phyloP scores from a whole-genome alignment of 2,888 invertebrate genomes.

The Pemphredon lugubris region DNA sequence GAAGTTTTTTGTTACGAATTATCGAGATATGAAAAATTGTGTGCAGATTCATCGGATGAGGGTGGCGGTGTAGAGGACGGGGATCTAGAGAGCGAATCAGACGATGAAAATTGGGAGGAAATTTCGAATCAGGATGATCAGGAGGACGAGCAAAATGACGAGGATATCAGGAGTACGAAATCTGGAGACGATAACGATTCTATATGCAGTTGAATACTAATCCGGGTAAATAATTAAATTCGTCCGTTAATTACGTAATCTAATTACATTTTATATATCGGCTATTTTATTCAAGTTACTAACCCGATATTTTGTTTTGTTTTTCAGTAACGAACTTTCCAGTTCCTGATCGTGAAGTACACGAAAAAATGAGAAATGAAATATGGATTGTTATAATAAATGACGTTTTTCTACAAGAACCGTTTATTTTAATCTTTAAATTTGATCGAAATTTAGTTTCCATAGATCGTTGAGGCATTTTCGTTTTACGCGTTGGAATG shows the following conservation, averaged over 20 bases:
- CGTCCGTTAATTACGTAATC: neutral
- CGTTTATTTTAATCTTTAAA: slow-evolving; percentile 18
- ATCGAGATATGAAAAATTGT: neutral
- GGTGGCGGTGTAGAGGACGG: slow-evolving; percentile 73
- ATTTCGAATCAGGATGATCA: slow-evolving; percentile 74
- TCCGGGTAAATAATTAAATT: slow-evolving; percentile 19
- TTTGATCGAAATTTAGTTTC: no score
- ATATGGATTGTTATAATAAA: slow-evolving; percentile 39
- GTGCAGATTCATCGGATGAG: slow-evolving; percentile 77
- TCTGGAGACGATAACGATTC: slow-evolving; percentile 49
- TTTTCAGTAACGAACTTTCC: slow-evolving; percentile 28
- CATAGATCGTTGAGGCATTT: neutral
- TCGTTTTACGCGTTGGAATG: neutral
- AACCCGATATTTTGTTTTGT: slow-evolving; percentile 7
- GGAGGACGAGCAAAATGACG: slow-evolving; percentile 56
- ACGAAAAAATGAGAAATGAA: slow-evolving; percentile 12
- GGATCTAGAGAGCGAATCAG: slow-evolving; percentile 75
- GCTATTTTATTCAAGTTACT: neutral
- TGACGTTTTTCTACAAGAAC: slow-evolving; percentile 36
- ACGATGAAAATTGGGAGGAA: slow-evolving; percentile 78
- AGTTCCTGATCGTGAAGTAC: slow-evolving; percentile 19
- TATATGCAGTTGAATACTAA: slow-evolving; percentile 53
- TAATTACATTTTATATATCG: neutral
- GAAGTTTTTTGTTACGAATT: no score
- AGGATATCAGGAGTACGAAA: slow-evolving; percentile 45